A percentile compares a stretch with the other conserved stretches of the same genome.
Conservation (phyloP, 1,140 invertebrate genomes). For the Diorhabda elongata region DNA sequence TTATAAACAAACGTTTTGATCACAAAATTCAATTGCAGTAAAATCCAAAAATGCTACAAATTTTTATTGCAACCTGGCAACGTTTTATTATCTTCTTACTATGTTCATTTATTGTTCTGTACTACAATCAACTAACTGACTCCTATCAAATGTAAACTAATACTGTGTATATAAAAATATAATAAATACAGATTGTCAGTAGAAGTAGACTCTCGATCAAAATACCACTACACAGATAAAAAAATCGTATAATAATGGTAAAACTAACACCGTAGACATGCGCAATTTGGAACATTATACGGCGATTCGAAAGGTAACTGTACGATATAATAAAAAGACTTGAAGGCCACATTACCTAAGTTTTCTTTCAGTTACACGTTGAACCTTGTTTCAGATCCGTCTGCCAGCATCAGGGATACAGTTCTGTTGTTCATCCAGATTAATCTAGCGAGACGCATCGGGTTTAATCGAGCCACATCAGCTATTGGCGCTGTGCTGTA, state of each 20-base stretch:
- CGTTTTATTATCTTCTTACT: too few species aligned
- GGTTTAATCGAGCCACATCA: constrained; percentile 80
- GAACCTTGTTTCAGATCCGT: constrained; percentile 86
- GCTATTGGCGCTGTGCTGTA: constrained; percentile 89
- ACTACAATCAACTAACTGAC: too few species aligned
- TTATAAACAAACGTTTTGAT: too few species aligned
- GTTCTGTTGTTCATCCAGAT: constrained; percentile 90
- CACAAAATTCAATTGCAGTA: too few species aligned
- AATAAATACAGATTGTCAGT: neutral
- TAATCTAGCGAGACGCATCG: constrained; percentile 79
- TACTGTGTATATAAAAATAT: too few species aligned
- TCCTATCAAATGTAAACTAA: too few species aligned
- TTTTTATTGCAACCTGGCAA: too few species aligned
- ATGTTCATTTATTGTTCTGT: too few species aligned
- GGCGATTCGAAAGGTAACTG: constrained; percentile 7
- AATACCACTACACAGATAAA: neutral
- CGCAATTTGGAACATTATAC: constrained; percentile 9
- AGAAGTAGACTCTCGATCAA: constrained; percentile 1
- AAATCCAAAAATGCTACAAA: too few species aligned
- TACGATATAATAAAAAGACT: constrained; percentile 6
- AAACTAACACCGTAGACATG: constrained; percentile 6
- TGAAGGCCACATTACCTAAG: neutral
- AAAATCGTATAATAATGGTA: neutral
- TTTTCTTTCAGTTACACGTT: constrained; percentile 62
- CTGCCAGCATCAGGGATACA: constrained; percentile 88